These are phyloP conservation scores for Tolypeutes matacus DNA, from an alignment of 2,797 vertebrate genomes.

Conservation along the genomic window DNA sequence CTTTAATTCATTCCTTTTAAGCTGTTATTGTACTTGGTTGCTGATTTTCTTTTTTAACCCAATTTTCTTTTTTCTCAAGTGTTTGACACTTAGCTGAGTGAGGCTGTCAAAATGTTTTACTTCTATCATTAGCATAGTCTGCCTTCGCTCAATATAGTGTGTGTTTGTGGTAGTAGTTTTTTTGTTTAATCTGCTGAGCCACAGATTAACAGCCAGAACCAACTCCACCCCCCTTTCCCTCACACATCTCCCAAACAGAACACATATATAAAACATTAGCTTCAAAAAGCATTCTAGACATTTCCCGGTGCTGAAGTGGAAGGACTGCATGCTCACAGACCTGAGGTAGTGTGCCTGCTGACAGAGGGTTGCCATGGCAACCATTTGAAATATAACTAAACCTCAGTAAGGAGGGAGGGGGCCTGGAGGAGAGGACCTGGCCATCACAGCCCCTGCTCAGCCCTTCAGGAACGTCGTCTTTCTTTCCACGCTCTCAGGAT, in stretches of 20 bases:
- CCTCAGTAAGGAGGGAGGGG: constrained; percentile 31
- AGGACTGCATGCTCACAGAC: constrained; percentile 53
- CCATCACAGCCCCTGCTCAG: constrained; percentile 13
- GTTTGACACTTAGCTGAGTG: constrained; percentile 76
- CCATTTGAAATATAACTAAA: constrained; percentile 18
- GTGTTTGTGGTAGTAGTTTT: constrained; percentile 33
- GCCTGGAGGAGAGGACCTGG: background rate
- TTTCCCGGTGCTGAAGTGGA: constrained; percentile 49
- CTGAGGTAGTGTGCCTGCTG: constrained; percentile 63
- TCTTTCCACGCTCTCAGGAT: background rate
- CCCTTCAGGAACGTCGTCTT: constrained; percentile 17
- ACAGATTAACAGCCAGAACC: constrained; percentile 59
- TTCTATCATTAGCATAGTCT: constrained; percentile 71
- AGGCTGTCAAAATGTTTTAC: constrained; percentile 82
- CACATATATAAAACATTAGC: constrained; percentile 15
- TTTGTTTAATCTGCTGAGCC: constrained; percentile 72
- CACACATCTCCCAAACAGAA: constrained; percentile 58
- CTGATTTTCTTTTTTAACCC: constrained; percentile 61
- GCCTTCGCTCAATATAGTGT: constrained; percentile 31
- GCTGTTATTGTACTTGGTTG: constrained; percentile 56
- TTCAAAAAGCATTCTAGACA: constrained; percentile 71
- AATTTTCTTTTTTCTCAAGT: constrained; percentile 67
- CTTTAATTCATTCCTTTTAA: constrained; percentile 1
- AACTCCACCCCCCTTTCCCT: background rate
- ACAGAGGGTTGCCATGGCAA: constrained; percentile 75